Base-by-base conservation (phyloP, 2,888 invertebrate species). In the Mythimna impura region DNA sequence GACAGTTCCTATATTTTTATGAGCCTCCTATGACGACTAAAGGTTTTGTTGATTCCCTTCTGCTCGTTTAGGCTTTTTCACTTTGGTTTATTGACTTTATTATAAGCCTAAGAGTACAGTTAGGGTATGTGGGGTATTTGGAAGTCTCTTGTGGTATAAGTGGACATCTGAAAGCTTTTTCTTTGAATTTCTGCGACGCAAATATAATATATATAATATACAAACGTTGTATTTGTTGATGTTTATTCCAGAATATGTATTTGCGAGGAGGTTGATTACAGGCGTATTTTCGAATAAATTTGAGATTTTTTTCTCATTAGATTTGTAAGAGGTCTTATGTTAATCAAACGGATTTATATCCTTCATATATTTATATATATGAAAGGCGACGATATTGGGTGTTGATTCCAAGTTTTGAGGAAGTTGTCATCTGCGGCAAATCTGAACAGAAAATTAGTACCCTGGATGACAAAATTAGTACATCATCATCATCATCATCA, bases 1-100 rank as follows among this genome's bases (percentile, higher is more conserved):
- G 36, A 55, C 63, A 80, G 79, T 83, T 83, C 75, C 84, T 81
- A 87, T 86, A 86, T 86, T 86, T 86, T 86, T 86, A 87, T 86
- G 86, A 87, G 80, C 64, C 66, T 65, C 61, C 76, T 82, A 81
- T 87, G 86, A 87, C 76, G 80, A 61, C 65, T 66, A 71, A 81
- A 83, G 83, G 83, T 86, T 85, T 81, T 86, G 87, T 87, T 87
- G 83, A 86, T 86, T 86, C 70, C 67, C 60, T 68, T 76, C 77
- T 79, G 68, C 80, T 76, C 76, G 84, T 85, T 85, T 82, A 85
- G 86, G 71, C 83, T 81, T 86, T 85, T 85, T 86, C 78, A 82
- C 78, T 84, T 78, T 71, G 69, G 57, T 77, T 73, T 84, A 86
- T 84, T 77, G 84, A 86, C 79, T 74, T 83, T 81, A 77, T 68